Percentiles rank a stretch among this genome's conserved stretches.
Evolutionary conservation across 2,888 invertebrate species (phyloP).

Genomic region (Campopleginae sp.): DNA sequence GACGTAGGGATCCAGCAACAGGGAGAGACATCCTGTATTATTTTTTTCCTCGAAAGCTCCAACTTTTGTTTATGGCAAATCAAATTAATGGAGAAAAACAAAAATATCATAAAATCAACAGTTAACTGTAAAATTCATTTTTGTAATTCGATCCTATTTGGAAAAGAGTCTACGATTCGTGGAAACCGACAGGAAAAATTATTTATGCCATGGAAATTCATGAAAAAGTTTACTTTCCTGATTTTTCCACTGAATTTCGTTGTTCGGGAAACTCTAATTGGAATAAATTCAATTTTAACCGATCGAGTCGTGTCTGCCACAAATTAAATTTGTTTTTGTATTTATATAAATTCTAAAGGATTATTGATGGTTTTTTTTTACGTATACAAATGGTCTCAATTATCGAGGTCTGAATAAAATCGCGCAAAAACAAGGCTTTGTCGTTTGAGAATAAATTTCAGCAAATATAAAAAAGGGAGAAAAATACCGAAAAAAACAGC

Average conservation of each 20-base stretch:
- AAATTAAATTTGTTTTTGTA: not conserved
- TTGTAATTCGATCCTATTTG: not conserved
- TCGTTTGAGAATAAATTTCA: conserved; percentile 33
- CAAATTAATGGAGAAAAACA: not conserved
- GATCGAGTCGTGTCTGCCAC: not conserved
- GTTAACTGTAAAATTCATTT: not conserved
- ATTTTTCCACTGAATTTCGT: not conserved
- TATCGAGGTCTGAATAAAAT: conserved; percentile 13
- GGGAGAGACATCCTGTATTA: not conserved
- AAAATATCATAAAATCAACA: not conserved
- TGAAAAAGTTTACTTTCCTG: not conserved
- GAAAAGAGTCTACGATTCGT: not conserved
- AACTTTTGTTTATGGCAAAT: not conserved
- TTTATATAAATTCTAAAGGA: not conserved
- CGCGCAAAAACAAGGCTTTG: conserved; percentile 32
- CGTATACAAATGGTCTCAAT: conserved; percentile 30
- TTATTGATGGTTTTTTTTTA: conserved; percentile 6
- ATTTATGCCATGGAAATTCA: not conserved
- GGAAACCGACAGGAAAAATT: not conserved
- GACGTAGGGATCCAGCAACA: not conserved
- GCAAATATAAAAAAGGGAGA: not conserved
- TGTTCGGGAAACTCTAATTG: conserved; percentile 1
- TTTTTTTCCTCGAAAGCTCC: not conserved
- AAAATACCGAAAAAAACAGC: conserved; percentile 1
- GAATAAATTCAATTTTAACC: not conserved